These are phyloP conservation scores for Hippotragus niger DNA, from an alignment of 2,113 vertebrate species.

Conservation along the genomic window DNA sequence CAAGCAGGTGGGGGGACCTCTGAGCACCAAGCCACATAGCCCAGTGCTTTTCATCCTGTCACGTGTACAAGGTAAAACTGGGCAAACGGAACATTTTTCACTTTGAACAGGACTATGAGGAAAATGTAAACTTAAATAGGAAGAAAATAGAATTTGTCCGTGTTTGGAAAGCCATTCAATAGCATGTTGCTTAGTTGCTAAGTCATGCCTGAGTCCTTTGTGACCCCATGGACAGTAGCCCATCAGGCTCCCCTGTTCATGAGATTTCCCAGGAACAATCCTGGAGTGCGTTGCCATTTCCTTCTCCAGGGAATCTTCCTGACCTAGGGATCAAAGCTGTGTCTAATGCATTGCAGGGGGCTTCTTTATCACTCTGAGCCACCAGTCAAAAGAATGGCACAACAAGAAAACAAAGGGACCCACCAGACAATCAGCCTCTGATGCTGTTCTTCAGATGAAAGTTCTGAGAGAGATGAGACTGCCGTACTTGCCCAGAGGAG, in stretches of 20 bases:
- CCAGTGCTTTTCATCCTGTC: neutral
- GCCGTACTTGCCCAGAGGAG: neutral
- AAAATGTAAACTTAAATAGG: conserved; percentile 24
- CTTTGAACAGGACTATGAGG: neutral
- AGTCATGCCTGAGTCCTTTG: neutral
- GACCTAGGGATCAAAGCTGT: neutral
- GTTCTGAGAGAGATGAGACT: neutral
- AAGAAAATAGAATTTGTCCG: neutral
- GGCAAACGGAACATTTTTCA: neutral
- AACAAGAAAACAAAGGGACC: neutral
- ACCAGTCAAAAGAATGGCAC: neutral
- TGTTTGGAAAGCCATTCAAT: neutral
- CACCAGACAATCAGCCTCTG: neutral
- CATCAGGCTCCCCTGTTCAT: neutral
- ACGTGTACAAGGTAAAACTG: neutral
- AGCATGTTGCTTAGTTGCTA: neutral
- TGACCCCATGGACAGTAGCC: neutral
- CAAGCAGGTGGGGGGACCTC: rapidly evolving
- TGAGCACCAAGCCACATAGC: neutral
- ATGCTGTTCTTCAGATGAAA: neutral
- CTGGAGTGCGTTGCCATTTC: neutral
- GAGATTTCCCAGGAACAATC: neutral
- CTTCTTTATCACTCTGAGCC: neutral
- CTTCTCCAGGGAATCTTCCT: neutral
- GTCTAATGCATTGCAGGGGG: neutral